Conservation (phyloP, 2,888 invertebrate species). For the Euzophera pinguis region DNA sequence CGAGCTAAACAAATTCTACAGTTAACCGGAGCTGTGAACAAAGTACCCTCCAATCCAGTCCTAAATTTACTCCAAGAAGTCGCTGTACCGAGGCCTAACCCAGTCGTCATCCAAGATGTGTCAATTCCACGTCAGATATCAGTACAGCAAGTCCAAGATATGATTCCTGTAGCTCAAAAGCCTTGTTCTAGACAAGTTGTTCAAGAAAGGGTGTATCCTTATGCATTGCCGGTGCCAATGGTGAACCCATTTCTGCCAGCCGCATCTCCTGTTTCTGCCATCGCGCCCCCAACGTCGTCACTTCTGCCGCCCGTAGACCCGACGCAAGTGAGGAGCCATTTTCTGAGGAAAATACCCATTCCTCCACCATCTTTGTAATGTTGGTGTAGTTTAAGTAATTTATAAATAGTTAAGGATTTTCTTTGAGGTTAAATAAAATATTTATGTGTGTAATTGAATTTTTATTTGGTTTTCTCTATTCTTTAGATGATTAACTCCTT, state of each 20-base stretch:
- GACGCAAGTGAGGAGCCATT: conserved; percentile 40
- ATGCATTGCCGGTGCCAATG: conserved; percentile 20
- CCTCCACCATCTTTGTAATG: conserved; percentile 43
- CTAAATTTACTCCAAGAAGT: conserved; percentile 14
- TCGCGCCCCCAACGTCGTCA: conserved; percentile 33
- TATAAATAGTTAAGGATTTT: neutral
- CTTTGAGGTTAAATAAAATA: neutral
- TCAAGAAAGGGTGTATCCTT: conserved; percentile 3
- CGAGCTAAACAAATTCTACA: conserved; percentile 16
- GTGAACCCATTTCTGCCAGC: conserved; percentile 42
- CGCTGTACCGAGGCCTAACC: conserved; percentile 14
- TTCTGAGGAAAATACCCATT: conserved; percentile 51
- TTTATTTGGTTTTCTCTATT: neutral
- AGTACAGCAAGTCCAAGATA: neutral
- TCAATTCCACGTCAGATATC: neutral
- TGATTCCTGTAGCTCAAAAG: conserved; percentile 16
- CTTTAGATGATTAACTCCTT: too few relatives aligned
- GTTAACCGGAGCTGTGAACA: conserved; percentile 12
- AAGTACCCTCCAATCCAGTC: neutral
- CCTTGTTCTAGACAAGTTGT: neutral
- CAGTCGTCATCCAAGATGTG: neutral
- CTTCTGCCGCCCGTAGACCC: conserved; percentile 37
- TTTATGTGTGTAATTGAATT: neutral
- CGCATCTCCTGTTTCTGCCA: conserved; percentile 45
- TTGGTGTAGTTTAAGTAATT: neutral